Evolutionary conservation across 2,113 vertebrate species (phyloP).

Genomic region (Barbus barbus): DNA sequence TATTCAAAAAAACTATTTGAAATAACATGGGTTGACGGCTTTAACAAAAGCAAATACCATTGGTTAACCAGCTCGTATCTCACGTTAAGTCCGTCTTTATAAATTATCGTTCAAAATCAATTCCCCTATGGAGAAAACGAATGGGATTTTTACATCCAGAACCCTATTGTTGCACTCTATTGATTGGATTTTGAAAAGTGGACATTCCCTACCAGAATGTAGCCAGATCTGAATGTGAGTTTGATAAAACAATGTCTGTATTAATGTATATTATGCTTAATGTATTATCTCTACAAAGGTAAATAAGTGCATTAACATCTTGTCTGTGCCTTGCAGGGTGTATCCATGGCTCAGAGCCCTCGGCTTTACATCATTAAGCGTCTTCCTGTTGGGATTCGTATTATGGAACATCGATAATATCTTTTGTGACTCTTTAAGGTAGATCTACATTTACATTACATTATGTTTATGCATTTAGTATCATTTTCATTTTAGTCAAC

Average conservation of each 20-base stretch:
- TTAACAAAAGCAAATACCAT: neutral
- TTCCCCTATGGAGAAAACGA: neutral
- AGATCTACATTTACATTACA: conserved; percentile 5
- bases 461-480: neutral
- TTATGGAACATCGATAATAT: conserved; percentile 98
- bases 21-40: neutral
- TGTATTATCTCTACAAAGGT: neutral
- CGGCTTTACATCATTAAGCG: conserved; percentile 87
- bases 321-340: conserved; percentile 76
- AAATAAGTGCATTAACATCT: neutral
- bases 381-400: conserved; percentile 93
- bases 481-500: too few relatives aligned
- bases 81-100: too few relatives aligned
- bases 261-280: neutral
- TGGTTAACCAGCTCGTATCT: neutral
- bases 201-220: neutral
- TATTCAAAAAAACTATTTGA: neutral
- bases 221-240: neutral
- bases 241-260: neutral
- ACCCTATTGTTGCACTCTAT: neutral
- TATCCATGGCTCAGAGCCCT: conserved; percentile 92
- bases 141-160: neutral
- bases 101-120: neutral
- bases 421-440: conserved; percentile 92
- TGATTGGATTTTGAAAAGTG: neutral